These are phyloP conservation scores for Grammomys surdaster DNA, from an alignment of 2,113 vertebrate species.

Conservation along the genomic window DNA sequence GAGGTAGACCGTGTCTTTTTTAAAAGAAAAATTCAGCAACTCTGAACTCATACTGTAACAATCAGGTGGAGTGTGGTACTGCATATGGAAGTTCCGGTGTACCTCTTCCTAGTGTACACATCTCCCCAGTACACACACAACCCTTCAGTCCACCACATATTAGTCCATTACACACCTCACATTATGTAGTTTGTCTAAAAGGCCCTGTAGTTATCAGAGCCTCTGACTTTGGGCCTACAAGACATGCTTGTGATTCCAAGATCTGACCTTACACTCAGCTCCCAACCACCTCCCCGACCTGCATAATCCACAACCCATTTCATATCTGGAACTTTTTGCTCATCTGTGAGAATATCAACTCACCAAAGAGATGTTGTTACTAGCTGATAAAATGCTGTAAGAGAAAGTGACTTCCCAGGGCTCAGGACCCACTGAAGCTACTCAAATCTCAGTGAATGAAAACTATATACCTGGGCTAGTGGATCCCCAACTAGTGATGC, in stretches of 20 bases:
- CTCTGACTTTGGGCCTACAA: not conserved
- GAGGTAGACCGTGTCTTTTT: not conserved
- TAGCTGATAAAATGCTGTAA: not conserved
- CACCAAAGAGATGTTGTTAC: not conserved
- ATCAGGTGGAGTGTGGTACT: not conserved
- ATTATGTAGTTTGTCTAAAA: not conserved
- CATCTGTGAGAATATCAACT: not conserved
- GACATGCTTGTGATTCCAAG: not conserved
- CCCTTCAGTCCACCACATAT: not conserved
- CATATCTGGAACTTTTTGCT: not conserved
- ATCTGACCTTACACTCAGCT: not conserved
- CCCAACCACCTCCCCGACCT: constrained; percentile 31
- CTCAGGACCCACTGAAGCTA: not conserved
- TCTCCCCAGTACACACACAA: not conserved
- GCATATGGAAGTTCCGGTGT: not conserved
- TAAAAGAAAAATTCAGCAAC: not conserved
- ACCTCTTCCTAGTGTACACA: not conserved
- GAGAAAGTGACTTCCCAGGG: not conserved
- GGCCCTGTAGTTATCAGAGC: not conserved
- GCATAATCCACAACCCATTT: not conserved
- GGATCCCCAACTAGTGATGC: not conserved
- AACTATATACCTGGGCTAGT: not conserved
- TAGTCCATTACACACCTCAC: not conserved
- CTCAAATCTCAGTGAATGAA: not conserved
- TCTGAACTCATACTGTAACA: not conserved